Evolutionary conservation across 2,113 vertebrate species (phyloP), one percentile per base, ranked within the genome.

Genomic region (Trogon melanurus): DNA sequence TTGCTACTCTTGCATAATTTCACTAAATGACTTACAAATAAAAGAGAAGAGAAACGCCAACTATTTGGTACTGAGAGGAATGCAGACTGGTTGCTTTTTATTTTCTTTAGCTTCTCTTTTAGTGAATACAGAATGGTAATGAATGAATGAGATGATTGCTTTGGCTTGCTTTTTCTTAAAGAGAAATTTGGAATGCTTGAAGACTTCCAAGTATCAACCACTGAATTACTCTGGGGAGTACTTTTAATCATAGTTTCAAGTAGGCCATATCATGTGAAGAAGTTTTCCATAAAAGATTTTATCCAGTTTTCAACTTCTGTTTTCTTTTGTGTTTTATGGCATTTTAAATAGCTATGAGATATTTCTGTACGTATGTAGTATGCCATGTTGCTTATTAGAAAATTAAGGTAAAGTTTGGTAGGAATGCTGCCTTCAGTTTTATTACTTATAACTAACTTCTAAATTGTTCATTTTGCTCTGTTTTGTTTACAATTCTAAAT

Each of bases 1-100:
- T 97, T 94, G 58, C 51, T 91, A 32, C 36, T 16, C 21, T 82
- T 95, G 80, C 57, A n/a, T 60, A 83, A 83, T 85, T 83, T 73
- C 58, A 48, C 17, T 70, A 79, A 85, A 73, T 85, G 54, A 15
- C n/a, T 18, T 76, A 26, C 14, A 82, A 94, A 82, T 56, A 30
- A 60, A 79, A 79, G 29, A 72, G 23, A 34, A 54, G 44, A 95
- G 51, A 94, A 91, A 91, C 83, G 30, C 16, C 45, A 51, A 19
- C 22, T 85, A 5, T 83, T 94, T 85, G 71, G 22, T 73, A 50
- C 22, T 44, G 58, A 66, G 56, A 71, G 50, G 66, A 88, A 61
- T 64, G 32, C 45, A 66, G 36, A 30, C 36, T 84, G 8, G 13
- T 70, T 79, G 50, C 66, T 79, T 83, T 91, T 70, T 60, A 19